Conservation (phyloP, 2,113 vertebrate genomes). For the Micronycteris hirsuta region DNA sequence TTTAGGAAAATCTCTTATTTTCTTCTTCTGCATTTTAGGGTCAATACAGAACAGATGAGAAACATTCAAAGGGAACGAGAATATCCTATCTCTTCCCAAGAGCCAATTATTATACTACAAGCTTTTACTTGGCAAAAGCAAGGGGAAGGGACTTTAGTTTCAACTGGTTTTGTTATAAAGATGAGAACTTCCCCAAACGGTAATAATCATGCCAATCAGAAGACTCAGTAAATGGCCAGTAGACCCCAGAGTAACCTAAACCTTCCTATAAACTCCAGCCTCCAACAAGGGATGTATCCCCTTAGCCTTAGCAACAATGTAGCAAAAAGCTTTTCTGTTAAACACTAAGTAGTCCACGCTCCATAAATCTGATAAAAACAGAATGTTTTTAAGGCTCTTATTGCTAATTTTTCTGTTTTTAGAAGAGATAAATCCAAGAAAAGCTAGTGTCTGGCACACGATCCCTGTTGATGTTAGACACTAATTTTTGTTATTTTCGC, state of each 20-base stretch:
- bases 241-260: not conserved
- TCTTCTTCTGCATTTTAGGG: not conserved
- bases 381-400: not conserved
- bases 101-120: not conserved
- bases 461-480: not conserved
- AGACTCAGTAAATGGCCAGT: not conserved
- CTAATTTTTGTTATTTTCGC: not conserved
- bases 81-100: not conserved
- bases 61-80: not conserved
- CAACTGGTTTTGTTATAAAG: not conserved
- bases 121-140: not conserved
- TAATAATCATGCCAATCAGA: not conserved
- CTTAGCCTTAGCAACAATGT: not conserved
- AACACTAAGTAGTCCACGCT: not conserved
- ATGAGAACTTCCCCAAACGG: not conserved
- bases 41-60: not conserved
- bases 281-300: not conserved
- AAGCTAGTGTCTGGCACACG: not conserved
- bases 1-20: conserved; percentile 16
- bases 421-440: not conserved
- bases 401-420: conserved; percentile 1
- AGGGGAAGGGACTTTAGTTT: not conserved
- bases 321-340: not conserved
- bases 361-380: not conserved
- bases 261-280: not conserved